Evolutionary conservation across 2,797 vertebrate species (phyloP), one percentile per base, ranked within the genome.

Genomic region (Cottoperca gobio): DNA sequence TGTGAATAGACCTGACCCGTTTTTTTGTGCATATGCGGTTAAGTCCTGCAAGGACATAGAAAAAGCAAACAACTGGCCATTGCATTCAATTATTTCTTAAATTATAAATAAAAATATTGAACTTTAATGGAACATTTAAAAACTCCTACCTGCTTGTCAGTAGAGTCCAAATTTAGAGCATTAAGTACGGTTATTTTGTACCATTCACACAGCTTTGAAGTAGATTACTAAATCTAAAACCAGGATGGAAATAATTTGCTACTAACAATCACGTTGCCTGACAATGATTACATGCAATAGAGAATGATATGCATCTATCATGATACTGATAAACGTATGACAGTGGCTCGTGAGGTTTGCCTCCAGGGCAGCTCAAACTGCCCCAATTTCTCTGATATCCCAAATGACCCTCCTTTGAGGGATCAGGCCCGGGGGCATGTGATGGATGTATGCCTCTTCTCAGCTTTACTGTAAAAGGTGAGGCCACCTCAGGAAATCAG

Each of bases 281-380:
- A 52, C 62, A 37, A 48, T 83, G 82, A 90, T 87, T 65, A 86
- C 85, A 87, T 82, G 60, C 88, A 74, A 72, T 83, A n/a, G 73
- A 39, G 55, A 21, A 70, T 57, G 89, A 89, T 87, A 84, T 88
- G 67, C 73, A 92, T 89, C 90, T 59, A 9, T 84, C 64, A 78
- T 54, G 52, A 64, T 69, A 2, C 70, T 81, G 80, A 84, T 76
- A 71, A 82, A 71, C 61, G 64, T 39, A 49, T 75, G 76, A 71
- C 55, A 11, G 31, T 53, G 31, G 70, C 61, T 70, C 53, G 46
- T 65, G 26, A 77, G 55, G 26, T 37, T 58, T 3, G 8, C 31
- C 77, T 68, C 40, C 2, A 1, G 84, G 78, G 59, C 43, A 43
- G 43, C 60, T 76, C 55, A 76, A 72, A 77, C 40, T 55, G 61